Evolutionary conservation across 2,113 vertebrate species (phyloP), one percentile per base, ranked within the genome.

Genomic region (Eulemur rufifrons): DNA sequence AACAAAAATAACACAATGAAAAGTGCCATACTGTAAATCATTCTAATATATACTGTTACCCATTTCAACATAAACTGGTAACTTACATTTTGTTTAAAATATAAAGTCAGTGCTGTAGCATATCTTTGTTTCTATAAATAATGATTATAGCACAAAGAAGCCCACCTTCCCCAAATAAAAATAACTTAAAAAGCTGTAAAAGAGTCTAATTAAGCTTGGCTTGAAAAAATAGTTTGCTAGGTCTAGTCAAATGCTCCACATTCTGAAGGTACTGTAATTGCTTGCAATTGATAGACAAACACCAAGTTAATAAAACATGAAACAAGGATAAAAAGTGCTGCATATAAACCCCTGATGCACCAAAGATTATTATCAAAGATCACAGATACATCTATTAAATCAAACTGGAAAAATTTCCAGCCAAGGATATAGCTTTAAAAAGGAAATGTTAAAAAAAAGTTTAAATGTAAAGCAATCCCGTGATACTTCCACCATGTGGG

Each of bases 291-390:
- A 98, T 97, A 98, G 98, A 98, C 93, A 97, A 98, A 97, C 92
- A 98, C 88, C 93, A 96, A 98, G 98, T 98, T 98, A 98, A 98
- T 98, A 98, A 96, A 98, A 99, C 97, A 97, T n/a, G 96, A 98
- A 98, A 98, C 91, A 97, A 98, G 96, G 96, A 98, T 98, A 98
- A 97, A 99, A 99, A 99, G 99, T 99, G 99, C 99, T 98, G 99
- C 98, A 98, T 99, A 98, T 98, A 99, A 99, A 98, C 99, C 99
- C 98, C 98, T 98, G 98, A 99, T 99, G 99, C 98, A 99, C 98
- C 98, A 98, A 98, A 98, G 98, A 98, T 98, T 98, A 98, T 97
- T 98, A 98, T 98, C 97, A 98, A 98, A 99, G 96, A 98, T 97
- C 97, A 98, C 98, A 98, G 97, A 94, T 77, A 98, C 98, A 98